Evolutionary conservation across 2,113 vertebrate species (phyloP), one percentile per base, ranked within the genome.

Genomic region (Casuarius casuarius): DNA sequence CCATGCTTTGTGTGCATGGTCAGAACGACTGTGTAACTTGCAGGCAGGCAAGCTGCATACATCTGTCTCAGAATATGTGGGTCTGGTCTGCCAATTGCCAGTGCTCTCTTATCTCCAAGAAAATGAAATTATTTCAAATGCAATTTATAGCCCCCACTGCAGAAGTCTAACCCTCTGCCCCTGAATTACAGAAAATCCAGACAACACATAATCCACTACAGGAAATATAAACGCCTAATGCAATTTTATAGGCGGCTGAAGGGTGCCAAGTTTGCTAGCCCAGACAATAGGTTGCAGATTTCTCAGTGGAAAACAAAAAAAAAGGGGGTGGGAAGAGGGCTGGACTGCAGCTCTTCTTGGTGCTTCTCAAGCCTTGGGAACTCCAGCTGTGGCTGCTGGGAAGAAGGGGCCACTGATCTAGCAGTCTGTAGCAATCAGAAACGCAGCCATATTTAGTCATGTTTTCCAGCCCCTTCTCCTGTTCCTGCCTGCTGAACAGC

Each of bases 361-460:
- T 70, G 77, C 54, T 79, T 76, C 66, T 74, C 51, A 84, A 61
- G 67, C 56, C 84, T 89, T 77, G 75, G 89, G 89, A 95, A 67
- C 46, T 95, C 94, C 75, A 91, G 91, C 93, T 68, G 66, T 73
- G 71, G 42, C 94, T 88, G 90, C 92, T 90, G 92, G 95, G 88
- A 94, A 89, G 90, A 93, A 92, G 74, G 90, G 87, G 81, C 89
- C 3, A 5, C 86, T 90, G 90, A 94, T 92, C 83, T 90, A 1
- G 0, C 86, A 2, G 92, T 33, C 74, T 58, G 77, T 21, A 92
- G 77, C 91, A 59, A 66, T 46, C 78, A 91, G 91, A 89, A 96
- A 95, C 94, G 89, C 81, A 80, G 96, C 96, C 97, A 94, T 97
- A 97, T 97, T 97, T 96, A 97, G 97, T 95, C 92, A 97, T 96